Conservation (phyloP, 2,888 invertebrate species). For the Germaria angustata region DNA sequence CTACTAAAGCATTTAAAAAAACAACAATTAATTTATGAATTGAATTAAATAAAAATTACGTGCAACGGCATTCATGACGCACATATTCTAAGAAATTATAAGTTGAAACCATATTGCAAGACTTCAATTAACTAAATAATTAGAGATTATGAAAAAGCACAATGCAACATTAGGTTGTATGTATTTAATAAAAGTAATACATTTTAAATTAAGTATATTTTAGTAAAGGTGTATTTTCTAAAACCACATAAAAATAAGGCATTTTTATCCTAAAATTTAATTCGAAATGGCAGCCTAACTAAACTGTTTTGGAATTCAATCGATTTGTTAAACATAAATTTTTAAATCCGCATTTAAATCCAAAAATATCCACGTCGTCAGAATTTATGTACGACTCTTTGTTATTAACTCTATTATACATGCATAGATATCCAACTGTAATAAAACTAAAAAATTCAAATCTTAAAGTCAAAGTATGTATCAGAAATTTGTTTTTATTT, state of each 20-base stretch:
- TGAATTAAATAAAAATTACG: neutral
- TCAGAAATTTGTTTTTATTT: slow-evolving; percentile 4
- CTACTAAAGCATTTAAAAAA: slow-evolving; percentile 25
- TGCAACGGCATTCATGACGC: slow-evolving; percentile 16
- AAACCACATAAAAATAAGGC: slow-evolving; percentile 22
- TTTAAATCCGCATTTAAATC: neutral
- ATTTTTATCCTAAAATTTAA: slow-evolving; percentile 43
- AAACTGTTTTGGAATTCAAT: neutral
- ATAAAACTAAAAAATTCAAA: slow-evolving; percentile 43
- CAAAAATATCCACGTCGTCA: neutral
- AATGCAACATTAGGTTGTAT: slow-evolving; percentile 29
- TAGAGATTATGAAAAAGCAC: slow-evolving; percentile 23
- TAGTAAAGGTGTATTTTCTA: neutral
- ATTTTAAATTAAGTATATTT: slow-evolving; percentile 9
- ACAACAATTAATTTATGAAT: neutral
- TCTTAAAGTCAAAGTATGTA: slow-evolving; percentile 49
- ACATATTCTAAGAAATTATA: slow-evolving; percentile 40
- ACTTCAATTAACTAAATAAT: slow-evolving; percentile 32
- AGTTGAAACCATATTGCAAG: slow-evolving; percentile 30
- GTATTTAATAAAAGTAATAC: neutral
- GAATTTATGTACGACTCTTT: neutral
- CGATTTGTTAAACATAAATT: neutral
- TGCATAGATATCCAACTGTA: slow-evolving; percentile 11
- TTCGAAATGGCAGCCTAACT: slow-evolving; percentile 8
- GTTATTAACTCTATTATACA: slow-evolving; percentile 15